Percentiles rank a stretch among this genome's conserved stretches.
Evolutionary conservation across 2,888 invertebrate species (phyloP).

Genomic region (Arrhopalites spinosus): DNA sequence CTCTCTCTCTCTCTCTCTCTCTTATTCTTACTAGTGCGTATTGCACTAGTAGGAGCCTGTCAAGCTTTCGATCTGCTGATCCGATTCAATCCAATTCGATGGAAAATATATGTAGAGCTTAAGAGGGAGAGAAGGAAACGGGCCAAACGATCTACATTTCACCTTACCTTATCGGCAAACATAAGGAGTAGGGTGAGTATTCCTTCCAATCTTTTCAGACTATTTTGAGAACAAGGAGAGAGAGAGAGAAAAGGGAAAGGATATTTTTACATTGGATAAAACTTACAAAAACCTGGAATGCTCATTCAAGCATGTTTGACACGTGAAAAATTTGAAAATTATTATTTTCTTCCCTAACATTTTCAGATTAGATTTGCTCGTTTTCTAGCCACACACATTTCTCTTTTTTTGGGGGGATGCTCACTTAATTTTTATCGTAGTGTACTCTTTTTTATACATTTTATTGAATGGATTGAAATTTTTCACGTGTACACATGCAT

Average conservation of each 20-base stretch:
- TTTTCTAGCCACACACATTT: not conserved
- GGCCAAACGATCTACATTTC: slow-evolving; percentile 26
- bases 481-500: not conserved
- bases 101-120: slow-evolving; percentile 22
- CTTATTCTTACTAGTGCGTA: not conserved
- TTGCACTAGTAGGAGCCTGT: slow-evolving; percentile 8
- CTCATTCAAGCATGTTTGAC: slow-evolving; percentile 22
- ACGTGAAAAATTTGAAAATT: slow-evolving; percentile 23
- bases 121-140: slow-evolving; percentile 6
- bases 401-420: slow-evolving; percentile 24
- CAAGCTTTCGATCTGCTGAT: slow-evolving; percentile 20
- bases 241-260: not conserved
- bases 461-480: not conserved
- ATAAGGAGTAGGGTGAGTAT: not conserved
- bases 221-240: not conserved
- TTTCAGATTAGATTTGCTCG: slow-evolving; percentile 1
- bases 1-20: not conserved
- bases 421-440: slow-evolving; percentile 26
- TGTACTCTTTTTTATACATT: not conserved
- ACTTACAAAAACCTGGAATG: slow-evolving; percentile 18
- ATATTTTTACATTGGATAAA: not conserved
- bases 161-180: slow-evolving; percentile 1
- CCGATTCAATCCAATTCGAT: slow-evolving; percentile 23
- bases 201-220: not conserved
- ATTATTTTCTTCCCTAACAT: not conserved